Conservation (phyloP, 2,797 vertebrate genomes). For the Micropoecilia bifurca region DNA sequence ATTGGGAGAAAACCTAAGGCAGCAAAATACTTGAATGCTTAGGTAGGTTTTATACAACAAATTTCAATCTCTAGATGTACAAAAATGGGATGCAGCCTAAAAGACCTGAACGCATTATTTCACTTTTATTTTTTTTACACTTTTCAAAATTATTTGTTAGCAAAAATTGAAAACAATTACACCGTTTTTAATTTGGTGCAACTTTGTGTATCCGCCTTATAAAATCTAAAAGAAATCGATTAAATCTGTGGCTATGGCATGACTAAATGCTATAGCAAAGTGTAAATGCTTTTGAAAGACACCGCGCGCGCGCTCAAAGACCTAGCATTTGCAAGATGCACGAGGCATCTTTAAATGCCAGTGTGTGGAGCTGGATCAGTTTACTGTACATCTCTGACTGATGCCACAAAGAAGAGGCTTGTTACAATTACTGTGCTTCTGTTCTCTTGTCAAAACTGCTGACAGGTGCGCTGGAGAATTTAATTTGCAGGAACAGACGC, state of each 20-base stretch:
- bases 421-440: slow-evolving; percentile 60
- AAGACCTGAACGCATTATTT: neutral
- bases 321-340: slow-evolving; percentile 14
- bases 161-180: neutral
- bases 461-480: slow-evolving; percentile 38
- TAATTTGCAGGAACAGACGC: slow-evolving; percentile 41
- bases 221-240: neutral
- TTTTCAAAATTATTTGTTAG: neutral
- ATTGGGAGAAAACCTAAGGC: neutral
- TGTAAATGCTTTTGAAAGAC: neutral
- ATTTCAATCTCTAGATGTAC: neutral
- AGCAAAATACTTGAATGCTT: neutral
- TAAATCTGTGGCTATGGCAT: neutral
- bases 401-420: slow-evolving; percentile 53
- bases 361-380: slow-evolving; percentile 40
- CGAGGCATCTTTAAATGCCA: slow-evolving; percentile 15
- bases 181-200: neutral
- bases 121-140: neutral
- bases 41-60: neutral
- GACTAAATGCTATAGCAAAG: neutral
- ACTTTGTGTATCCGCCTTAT: neutral
- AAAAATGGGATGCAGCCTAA: neutral
- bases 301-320: neutral
- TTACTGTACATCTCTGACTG: slow-evolving; percentile 49
- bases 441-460: slow-evolving; percentile 27